Conservation (phyloP, 2,797 vertebrate genomes). For the Acrossocheilus fasciatus region DNA sequence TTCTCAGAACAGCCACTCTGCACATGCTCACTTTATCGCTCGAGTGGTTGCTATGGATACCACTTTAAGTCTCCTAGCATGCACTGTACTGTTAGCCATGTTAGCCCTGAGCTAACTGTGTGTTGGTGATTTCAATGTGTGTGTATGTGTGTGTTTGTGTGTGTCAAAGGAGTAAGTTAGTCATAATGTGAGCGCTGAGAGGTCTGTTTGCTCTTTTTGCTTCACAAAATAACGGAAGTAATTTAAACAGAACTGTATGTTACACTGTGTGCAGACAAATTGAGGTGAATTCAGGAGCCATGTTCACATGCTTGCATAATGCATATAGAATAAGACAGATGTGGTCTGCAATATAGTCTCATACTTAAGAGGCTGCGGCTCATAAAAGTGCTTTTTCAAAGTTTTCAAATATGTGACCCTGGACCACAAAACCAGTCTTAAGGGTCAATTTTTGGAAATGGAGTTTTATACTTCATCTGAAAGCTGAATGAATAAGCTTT, state of each 20-base stretch:
- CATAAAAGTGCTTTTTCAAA: background rate
- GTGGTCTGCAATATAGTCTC: background rate
- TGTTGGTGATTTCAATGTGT: conserved; percentile 15
- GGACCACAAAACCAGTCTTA: too few relatives aligned
- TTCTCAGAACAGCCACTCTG: conserved; percentile 55
- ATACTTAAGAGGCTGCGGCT: background rate
- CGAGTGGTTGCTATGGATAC: conserved; percentile 57
- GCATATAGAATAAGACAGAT: background rate
- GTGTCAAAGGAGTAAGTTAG: conserved; percentile 10
- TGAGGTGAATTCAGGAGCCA: background rate
- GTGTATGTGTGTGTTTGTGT: conserved; percentile 18
- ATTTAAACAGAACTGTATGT: background rate
- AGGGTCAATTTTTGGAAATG: too few relatives aligned
- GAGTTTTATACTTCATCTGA: too few relatives aligned
- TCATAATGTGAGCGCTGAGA: background rate
- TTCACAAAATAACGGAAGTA: background rate
- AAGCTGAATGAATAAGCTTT: too few relatives aligned
- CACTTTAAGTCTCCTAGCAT: conserved; percentile 45
- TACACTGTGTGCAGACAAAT: background rate
- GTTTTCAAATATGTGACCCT: background rate
- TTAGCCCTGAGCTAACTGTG: conserved; percentile 50
- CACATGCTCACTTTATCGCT: conserved; percentile 45
- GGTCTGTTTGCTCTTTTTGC: background rate
- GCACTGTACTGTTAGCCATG: conserved; percentile 32
- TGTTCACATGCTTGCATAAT: conserved; percentile 1